Base-by-base conservation (phyloP, 2,888 invertebrate genomes). In the Silvanus unidentatus region DNA sequence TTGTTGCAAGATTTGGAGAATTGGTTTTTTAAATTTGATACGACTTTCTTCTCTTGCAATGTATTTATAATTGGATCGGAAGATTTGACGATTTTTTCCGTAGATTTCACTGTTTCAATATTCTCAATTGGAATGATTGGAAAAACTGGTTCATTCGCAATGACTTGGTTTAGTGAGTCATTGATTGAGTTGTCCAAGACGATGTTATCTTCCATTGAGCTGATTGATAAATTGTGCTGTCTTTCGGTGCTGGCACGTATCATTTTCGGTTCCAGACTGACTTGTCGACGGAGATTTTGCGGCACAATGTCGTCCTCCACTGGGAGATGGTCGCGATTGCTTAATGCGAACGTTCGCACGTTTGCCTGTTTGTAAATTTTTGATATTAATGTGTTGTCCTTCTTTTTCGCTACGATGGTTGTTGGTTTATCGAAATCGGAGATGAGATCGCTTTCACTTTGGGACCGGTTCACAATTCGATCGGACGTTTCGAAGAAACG, bases 1-100 rank as follows among this genome's bases (percentile, higher is more conserved):
- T 60, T 60, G 4, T 60, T 58, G 34, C 49, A 60, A 2, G 63
- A 61, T 45, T 62, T 60, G 0, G 66, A 61, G 48, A 67, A 59
- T 47, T 59, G 52, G 4, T 60, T 64, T 34, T 70, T 48, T 22
- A 55, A 41, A 43, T 52, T 58, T 38, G 60, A 61, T 0, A 66
- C 66, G 13, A 64, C 29, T 38, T 58, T 55, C 47, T 62, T 59
- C 36, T 58, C 56, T 42, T 61, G 57, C 39, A 66, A 52, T 42
- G 56, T 52, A 4, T 47, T 41, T 39, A 62, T 61, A 54, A 62
- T 59, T 27, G 50, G 46, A 43, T 55, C 50, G 10, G 13, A 2
- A 46, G 44, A 13, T 30, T 40, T 40, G 5, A 37, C 14, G 4
- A 2, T 10, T 3, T 6, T 3, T 37, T 15, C 37, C 3, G 15